phyloP scores from a whole-genome alignment of 2,888 invertebrate species.

The Caenorhabditis sinica region DNA sequence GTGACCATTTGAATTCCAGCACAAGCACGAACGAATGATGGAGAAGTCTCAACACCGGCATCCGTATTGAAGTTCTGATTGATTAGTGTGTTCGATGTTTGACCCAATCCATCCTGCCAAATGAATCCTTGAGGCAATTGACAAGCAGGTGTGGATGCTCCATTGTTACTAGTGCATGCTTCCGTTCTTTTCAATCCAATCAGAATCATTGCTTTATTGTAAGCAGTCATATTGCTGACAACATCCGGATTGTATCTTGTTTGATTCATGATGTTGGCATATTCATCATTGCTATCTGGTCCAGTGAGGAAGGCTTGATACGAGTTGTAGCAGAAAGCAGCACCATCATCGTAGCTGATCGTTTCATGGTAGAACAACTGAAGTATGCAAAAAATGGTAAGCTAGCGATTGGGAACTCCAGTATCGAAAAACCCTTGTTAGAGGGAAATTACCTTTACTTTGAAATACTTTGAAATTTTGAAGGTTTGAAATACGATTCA shows the following conservation, averaged over 20 bases:
- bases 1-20: conserved; percentile 29
- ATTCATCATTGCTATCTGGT: conserved; percentile 42
- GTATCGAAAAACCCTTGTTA: too few species aligned
- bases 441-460: too few species aligned
- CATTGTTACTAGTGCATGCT: conserved; percentile 31
- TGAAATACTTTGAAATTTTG: too few species aligned
- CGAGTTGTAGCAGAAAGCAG: conserved; percentile 29
- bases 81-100: conserved; percentile 43
- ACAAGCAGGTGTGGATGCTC: conserved; percentile 1
- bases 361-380: conserved; percentile 56
- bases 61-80: conserved; percentile 28
- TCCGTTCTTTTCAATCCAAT: conserved; percentile 46
- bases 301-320: conserved; percentile 52
- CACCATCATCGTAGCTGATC: conserved; percentile 40
- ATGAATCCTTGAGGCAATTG: conserved; percentile 41
- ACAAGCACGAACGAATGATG: conserved; percentile 34
- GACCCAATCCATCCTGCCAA: conserved; percentile 52
- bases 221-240: conserved; percentile 1
- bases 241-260: conserved; percentile 19
- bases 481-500: too few species aligned
- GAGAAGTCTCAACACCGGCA: conserved; percentile 45
- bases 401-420: too few species aligned
- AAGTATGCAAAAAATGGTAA: too few species aligned
- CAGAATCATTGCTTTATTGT: conserved; percentile 23
- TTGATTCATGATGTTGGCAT: conserved; percentile 30